Conservation (phyloP, 2,797 vertebrate genomes). For the Zenarchopterus dispar region DNA sequence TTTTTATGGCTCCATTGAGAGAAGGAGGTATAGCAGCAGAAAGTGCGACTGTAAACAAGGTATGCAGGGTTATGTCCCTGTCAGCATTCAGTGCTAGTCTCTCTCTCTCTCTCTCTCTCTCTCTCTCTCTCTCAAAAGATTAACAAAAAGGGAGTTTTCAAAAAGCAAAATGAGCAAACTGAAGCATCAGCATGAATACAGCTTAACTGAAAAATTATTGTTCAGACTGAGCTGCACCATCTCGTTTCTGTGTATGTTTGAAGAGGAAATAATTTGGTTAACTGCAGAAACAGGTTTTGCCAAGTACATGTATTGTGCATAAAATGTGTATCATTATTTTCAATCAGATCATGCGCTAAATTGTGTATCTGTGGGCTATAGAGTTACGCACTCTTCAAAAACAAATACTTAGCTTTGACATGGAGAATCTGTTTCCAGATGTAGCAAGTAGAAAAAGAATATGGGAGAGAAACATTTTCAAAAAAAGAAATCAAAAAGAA, state of each 20-base stretch:
- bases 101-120: slow-evolving; percentile 42
- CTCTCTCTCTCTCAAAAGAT: slow-evolving; percentile 65
- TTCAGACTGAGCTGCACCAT: slow-evolving; percentile 63
- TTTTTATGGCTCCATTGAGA: slow-evolving; percentile 84
- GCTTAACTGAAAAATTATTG: slow-evolving; percentile 72
- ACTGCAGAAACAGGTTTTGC: slow-evolving; percentile 31
- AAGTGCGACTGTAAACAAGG: slow-evolving; percentile 80
- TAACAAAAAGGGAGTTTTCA: slow-evolving; percentile 73
- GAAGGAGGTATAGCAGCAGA: slow-evolving; percentile 64
- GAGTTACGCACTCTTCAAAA: slow-evolving; percentile 12
- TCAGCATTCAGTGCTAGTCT: slow-evolving; percentile 73
- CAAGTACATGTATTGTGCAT: slow-evolving; percentile 33
- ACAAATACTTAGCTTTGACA: not conserved
- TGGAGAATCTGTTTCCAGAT: not conserved
- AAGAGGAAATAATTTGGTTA: slow-evolving; percentile 21
- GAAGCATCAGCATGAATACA: slow-evolving; percentile 76
- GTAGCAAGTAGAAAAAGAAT: too few species aligned
- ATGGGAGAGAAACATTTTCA: too few species aligned
- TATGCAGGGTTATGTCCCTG: slow-evolving; percentile 79
- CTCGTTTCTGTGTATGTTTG: slow-evolving; percentile 46
- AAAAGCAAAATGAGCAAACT: slow-evolving; percentile 74
- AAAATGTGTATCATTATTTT: not conserved
- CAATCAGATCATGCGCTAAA: not conserved
- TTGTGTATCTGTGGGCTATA: not conserved
- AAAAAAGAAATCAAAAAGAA: not conserved